Evolutionary conservation across 2,797 vertebrate genomes (phyloP).

Genomic region (Macropus fuliginosus): DNA sequence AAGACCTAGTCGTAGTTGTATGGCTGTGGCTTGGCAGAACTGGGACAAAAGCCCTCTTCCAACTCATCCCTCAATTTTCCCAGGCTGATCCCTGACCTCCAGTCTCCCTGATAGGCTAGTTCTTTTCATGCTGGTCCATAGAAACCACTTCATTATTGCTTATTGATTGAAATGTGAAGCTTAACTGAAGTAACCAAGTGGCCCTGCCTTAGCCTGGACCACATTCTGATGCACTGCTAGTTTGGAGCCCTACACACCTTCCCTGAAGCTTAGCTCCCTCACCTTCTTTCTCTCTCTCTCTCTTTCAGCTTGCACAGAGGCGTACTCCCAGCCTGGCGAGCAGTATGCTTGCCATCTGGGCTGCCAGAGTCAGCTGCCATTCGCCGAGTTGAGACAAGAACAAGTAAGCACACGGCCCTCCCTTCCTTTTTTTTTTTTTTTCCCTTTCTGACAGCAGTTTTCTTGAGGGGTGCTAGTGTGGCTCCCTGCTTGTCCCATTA

Average conservation of each 20-base stretch:
- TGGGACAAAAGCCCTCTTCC: neutral
- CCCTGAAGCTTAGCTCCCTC: constrained; percentile 11
- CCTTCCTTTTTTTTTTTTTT: constrained; percentile 8
- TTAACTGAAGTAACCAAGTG: neutral
- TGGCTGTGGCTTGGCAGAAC: too few relatives aligned
- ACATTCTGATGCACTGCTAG: neutral
- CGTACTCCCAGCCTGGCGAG: constrained; percentile 93
- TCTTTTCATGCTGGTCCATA: neutral
- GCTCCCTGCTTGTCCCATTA: neutral
- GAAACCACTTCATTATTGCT: neutral
- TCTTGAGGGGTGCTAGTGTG: neutral
- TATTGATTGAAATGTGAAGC: neutral
- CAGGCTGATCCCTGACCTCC: neutral
- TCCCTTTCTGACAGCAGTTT: neutral
- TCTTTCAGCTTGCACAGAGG: constrained; percentile 93
- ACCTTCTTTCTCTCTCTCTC: constrained; percentile 37
- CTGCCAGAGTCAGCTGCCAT: constrained; percentile 96
- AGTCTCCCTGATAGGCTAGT: neutral
- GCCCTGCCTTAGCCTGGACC: neutral
- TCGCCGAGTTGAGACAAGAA: constrained; percentile 93
- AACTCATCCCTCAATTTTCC: neutral
- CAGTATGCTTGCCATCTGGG: constrained; percentile 97
- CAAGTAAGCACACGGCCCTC: constrained; percentile 87
- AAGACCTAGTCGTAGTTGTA: neutral
- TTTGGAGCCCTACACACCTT: neutral